phyloP scores from a whole-genome alignment of 2,888 invertebrate genomes.

The Microchrysa polita region DNA sequence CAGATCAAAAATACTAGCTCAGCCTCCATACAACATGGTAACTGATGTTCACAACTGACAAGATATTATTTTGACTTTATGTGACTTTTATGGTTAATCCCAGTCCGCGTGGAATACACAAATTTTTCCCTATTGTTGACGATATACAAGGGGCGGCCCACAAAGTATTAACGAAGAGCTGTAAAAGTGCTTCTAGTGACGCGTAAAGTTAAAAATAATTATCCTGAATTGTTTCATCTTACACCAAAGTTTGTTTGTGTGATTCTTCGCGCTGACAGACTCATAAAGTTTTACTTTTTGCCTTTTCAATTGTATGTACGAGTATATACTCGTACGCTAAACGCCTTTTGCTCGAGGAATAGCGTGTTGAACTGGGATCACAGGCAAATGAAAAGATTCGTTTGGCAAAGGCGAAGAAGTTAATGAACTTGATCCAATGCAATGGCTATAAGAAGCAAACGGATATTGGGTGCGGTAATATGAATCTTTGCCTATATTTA shows the following conservation, averaged over 20 bases:
- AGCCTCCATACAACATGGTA: too few species aligned
- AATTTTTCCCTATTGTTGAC: constrained; percentile 26
- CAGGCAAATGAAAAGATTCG: background rate
- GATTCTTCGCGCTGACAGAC: constrained; percentile 5
- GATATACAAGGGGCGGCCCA: background rate
- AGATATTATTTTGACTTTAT: constrained; percentile 49
- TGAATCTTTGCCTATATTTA: background rate
- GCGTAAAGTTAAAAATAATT: constrained; percentile 32
- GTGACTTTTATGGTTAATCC: constrained; percentile 48
- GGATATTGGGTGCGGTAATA: background rate
- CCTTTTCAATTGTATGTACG: background rate
- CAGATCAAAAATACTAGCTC: too few species aligned
- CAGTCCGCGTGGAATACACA: constrained; percentile 42
- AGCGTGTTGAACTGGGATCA: background rate
- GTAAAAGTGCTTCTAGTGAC: too few species aligned
- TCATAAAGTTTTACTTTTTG: background rate
- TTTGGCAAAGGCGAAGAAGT: constrained; percentile 11
- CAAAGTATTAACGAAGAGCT: background rate
- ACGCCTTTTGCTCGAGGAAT: background rate
- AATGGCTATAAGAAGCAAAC: background rate
- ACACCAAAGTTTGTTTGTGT: background rate
- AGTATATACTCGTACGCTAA: too few species aligned
- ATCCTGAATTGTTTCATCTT: background rate
- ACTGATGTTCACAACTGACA: constrained; percentile 14
- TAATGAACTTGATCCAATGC: constrained; percentile 24